A percentile compares a stretch with the other conserved stretches of the same genome.
Conservation (phyloP, 1,140 invertebrate genomes). For the Bombus affinis region DNA sequence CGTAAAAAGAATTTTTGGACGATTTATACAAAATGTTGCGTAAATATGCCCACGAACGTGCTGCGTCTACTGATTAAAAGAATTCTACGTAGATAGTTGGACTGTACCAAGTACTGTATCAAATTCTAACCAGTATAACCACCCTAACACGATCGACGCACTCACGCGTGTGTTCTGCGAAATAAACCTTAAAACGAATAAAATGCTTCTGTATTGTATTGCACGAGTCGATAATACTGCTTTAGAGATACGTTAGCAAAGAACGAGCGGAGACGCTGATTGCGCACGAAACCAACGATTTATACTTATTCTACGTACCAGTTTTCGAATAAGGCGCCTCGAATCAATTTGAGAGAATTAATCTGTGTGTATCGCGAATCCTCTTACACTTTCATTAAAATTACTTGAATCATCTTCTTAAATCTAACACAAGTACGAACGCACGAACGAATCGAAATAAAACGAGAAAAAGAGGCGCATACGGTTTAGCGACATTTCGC, state of each 20-base stretch:
- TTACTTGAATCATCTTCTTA: neutral
- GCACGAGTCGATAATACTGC: conserved; percentile 12
- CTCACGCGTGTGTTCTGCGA: neutral
- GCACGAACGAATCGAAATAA: neutral
- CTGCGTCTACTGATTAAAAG: neutral
- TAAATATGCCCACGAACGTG: conserved; percentile 19
- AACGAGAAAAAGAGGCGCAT: neutral
- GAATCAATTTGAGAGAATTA: neutral
- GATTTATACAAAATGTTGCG: neutral
- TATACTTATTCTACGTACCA: neutral
- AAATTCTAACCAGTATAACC: conserved; percentile 42
- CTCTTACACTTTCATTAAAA: neutral
- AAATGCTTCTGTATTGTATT: conserved; percentile 18
- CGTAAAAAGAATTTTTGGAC: neutral
- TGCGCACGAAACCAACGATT: neutral
- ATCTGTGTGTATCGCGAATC: conserved; percentile 1
- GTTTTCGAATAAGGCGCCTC: conserved; percentile 8
- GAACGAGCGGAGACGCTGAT: neutral
- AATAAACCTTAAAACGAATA: neutral
- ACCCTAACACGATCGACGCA: conserved; percentile 42
- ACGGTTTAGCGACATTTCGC: neutral
- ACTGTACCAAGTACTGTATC: conserved; percentile 24
- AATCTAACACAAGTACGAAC: neutral
- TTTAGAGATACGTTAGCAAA: conserved; percentile 3
- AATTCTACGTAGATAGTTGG: conserved; percentile 53